Base-by-base conservation (phyloP, 53 echinoderm and acorn worm species). In the Echinarachnius parma region DNA sequence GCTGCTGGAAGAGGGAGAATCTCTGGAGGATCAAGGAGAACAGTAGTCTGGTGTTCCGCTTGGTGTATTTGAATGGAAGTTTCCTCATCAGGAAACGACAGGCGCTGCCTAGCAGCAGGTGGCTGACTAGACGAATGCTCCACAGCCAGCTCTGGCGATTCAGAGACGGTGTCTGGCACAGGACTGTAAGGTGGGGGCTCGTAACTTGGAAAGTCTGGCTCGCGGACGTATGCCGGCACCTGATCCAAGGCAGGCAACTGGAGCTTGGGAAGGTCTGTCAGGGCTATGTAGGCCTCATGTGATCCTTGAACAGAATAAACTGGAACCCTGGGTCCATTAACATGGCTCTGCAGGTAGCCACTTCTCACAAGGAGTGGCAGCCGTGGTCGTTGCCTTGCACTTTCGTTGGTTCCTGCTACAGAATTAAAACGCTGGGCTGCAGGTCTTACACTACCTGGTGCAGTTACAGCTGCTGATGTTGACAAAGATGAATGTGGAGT, bases 131-230 rank as follows among this genome's bases (percentile, higher is more conserved):
- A 5, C n/a, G n/a, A n/a, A n/a, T n/a, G 18, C 4, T 11, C 4
- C 13, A 20, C 70, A 52, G 52, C 25, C 24, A 4, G 31, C 34
- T 69, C 70, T 69, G 70, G 70, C 3, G 67, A 66, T 21, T 66
- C 67, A 30, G 67, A 66, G 5, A 66, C 9, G 27, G 22, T 53
- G 20, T 69, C 53, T 10, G 70, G 53, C 21, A 34, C 16, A n/a
- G 87, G 92, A 32, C 85, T 92, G 77, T 92, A 92, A 4, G 93
- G 93, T 16, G 93, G 93, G 24, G 89, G 93, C 44, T 88, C 78
- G 24, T 87, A 84, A 49, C 28, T 60, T 21, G 88, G 88, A 28
- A 71, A 39, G 25, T 82, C 77, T 18, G 75, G 63, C 19, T 83
- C 85, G 52, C 84, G 80, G 27, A 92, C 76, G 32, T 84, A 92